A percentile compares a stretch with the other conserved stretches of the same genome.
These are phyloP conservation scores for Cheilosia vernalis DNA, from an alignment of 2,888 invertebrate species.

Conservation along the genomic window DNA sequence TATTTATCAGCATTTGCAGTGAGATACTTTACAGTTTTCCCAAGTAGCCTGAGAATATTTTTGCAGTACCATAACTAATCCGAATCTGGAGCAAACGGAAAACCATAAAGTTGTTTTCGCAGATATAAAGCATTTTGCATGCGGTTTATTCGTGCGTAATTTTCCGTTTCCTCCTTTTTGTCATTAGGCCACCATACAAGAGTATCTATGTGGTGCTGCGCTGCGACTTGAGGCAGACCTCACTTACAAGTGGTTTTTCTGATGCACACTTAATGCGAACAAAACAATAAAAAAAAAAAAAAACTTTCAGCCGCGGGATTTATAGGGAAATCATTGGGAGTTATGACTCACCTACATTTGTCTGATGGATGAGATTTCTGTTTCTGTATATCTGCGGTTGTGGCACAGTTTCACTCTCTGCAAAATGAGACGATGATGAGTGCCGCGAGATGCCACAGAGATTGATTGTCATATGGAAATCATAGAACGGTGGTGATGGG, in stretches of 20 bases:
- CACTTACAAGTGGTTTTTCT: slow-evolving; percentile 49
- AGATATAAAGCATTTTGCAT: slow-evolving; percentile 34
- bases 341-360: slow-evolving; percentile 74
- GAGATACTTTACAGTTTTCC: not conserved
- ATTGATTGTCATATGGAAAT: slow-evolving; percentile 73
- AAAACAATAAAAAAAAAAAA: too few species aligned
- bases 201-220: not conserved
- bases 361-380: slow-evolving; percentile 67
- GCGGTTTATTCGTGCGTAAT: slow-evolving; percentile 32
- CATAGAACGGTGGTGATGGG: slow-evolving; percentile 24
- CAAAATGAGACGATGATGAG: slow-evolving; percentile 47
- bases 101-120: slow-evolving; percentile 48
- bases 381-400: slow-evolving; percentile 42
- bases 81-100: slow-evolving; percentile 57
- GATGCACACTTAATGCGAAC: not conserved
- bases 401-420: slow-evolving; percentile 65
- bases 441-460: slow-evolving; percentile 63
- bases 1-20: too few species aligned
- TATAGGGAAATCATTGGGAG: slow-evolving; percentile 71
- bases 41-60: not conserved
- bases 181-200: slow-evolving; percentile 17
- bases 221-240: slow-evolving; percentile 48
- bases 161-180: slow-evolving; percentile 52
- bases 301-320: slow-evolving; percentile 45
- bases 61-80: slow-evolving; percentile 10